phyloP scores from a whole-genome alignment of 2,113 vertebrate species.

The Electrona antarctica region DNA sequence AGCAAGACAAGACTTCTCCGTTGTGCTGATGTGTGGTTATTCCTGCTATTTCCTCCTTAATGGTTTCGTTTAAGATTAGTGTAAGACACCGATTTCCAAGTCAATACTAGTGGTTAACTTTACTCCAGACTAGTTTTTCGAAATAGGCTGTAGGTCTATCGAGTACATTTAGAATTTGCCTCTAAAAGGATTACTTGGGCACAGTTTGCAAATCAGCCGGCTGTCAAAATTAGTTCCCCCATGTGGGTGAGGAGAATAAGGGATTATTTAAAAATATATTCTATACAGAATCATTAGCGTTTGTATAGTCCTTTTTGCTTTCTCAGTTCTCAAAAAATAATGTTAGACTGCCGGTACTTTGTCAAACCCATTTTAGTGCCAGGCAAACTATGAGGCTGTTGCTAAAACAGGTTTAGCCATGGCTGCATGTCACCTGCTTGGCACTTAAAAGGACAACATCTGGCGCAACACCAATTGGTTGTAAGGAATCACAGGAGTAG shows the following conservation, averaged over 20 bases:
- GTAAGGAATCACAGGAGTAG: not conserved
- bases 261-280: not conserved
- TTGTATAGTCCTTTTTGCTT: constrained; percentile 30
- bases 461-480: constrained; percentile 6
- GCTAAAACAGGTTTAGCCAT: constrained; percentile 27
- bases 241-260: constrained; percentile 1
- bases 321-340: constrained; percentile 18
- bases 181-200: constrained; percentile 23
- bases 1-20: too few species aligned
- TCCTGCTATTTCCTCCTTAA: not conserved
- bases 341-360: constrained; percentile 24
- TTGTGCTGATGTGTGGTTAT: not conserved
- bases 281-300: not conserved
- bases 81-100: not conserved
- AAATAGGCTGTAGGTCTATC: not conserved
- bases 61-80: constrained; percentile 1
- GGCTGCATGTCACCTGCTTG: constrained; percentile 37
- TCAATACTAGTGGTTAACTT: not conserved
- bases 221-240: constrained; percentile 13
- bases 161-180: not conserved
- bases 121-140: too few species aligned
- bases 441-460: constrained; percentile 35
- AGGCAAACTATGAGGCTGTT: constrained; percentile 44
- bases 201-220: constrained; percentile 34
- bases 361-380: constrained; percentile 48